Evolutionary conservation across 2,888 invertebrate species (phyloP), one percentile per base, ranked within the genome.

Genomic region (Bhutanitis thaidina): DNA sequence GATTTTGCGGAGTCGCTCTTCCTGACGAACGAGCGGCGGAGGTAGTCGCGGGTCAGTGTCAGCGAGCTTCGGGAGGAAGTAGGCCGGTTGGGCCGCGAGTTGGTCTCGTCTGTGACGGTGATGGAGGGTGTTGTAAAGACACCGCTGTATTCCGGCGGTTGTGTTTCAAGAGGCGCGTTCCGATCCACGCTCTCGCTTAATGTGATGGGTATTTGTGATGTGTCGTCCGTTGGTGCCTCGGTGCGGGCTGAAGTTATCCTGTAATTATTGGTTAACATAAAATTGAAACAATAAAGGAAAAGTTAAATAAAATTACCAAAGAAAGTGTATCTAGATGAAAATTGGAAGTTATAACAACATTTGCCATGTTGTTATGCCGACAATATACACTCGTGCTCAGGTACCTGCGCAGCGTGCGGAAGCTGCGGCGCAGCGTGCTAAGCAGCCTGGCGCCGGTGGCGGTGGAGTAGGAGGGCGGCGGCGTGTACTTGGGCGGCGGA

Each of bases 401-500:
- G 25, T 41, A 87, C 88, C 89, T 75, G 35, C 88, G 60, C 15
- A 95, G 80, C 9, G 96, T 91, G 53, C 96, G 82, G 43, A 96
- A 93, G 76, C 96, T 96, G 48, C 96, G 88, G 29, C 96, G 81
- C 43, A 96, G 91, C 61, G 96, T 96, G 67, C 95, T 93, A 0
- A 96, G 90, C 52, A 96, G 91, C 34, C 96, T 83, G 0, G 96
- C 96, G 1, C 97, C 97, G 0, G 97, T 97, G 0, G 97, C 97
- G 3, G 97, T 97, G 27, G 96, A 96, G 74, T 97, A 97, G 0
- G 96, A 96, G 0, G 97, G 97, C 1, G 97, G 97, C 0, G 97
- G 97, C 0, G 97, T 97, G 81, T 97, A 97, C 77, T 97, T 97
- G 43, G 97, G 97, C 3, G 97, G 97, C 1, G 96, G 96, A 86